Evolutionary conservation across 2,888 invertebrate genomes (phyloP), one percentile per base, ranked within the genome.

Genomic region (Pollenia amentaria): DNA sequence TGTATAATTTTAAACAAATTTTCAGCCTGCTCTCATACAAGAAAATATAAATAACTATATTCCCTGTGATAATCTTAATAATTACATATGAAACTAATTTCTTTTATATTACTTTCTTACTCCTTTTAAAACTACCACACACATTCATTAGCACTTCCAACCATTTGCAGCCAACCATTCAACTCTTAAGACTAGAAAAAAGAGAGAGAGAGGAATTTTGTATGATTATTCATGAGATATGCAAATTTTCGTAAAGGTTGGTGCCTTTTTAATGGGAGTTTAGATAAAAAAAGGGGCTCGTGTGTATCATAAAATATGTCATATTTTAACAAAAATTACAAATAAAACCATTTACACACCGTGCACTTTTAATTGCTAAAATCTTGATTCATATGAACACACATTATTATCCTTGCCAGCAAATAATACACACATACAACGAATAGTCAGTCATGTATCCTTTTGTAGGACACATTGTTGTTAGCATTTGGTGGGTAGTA

Each of bases 41-140:
- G 8, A 53, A 60, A 4, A 42, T 2, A 14, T n/a, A 73, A 18
- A 40, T 42, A 29, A 42, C 42, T 67, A 53, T 21, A 79, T 79
- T 79, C 73, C 51, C 67, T 16, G 67, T 53, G 87, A 85, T 88
- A 89, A 88, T 89, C 91, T 90, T 89, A 91, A 91, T 92, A 92
- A 92, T 90, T 90, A 91, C 90, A 91, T 91, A 90, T 91, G 91
- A 91, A 90, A 91, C 89, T 91, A 90, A 91, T 92, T 92, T 89
- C 89, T 90, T 91, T 92, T 89, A 91, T 91, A 90, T 90, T 87
- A 80, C 18, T 46, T 16, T 44, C 40, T 29, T 48, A 64, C 44
- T 72, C 72, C 62, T 46, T 76, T 62, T 51, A 7, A 51, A 40
- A 21, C 48, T 18, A 18, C 18, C 44, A 53, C 29, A 42, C 38